These are phyloP conservation scores for Cephus pulcher DNA, from an alignment of 2,888 invertebrate species.

Conservation along the genomic window DNA sequence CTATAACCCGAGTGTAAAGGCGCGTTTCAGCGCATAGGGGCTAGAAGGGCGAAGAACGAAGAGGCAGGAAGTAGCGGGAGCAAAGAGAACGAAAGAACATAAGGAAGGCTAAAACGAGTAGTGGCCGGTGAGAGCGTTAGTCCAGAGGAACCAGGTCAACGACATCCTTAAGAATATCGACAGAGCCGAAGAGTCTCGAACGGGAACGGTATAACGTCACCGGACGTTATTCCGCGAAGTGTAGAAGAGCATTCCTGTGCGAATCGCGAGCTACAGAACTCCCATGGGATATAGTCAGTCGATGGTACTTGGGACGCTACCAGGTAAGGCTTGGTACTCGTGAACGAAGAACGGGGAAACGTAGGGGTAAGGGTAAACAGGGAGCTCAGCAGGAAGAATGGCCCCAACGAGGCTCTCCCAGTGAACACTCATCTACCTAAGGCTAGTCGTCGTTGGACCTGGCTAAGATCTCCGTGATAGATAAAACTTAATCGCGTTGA, in stretches of 20 bases:
- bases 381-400: not conserved
- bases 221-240: constrained; percentile 40
- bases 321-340: not conserved
- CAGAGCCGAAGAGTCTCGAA: constrained; percentile 14
- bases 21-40: not conserved
- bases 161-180: constrained; percentile 60
- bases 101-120: constrained; percentile 37
- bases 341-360: not conserved
- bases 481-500: not conserved
- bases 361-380: not conserved
- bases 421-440: not conserved
- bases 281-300: constrained; percentile 32
- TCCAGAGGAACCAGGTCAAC: constrained; percentile 54
- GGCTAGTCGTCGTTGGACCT: not conserved
- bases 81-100: not conserved
- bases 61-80: not conserved
- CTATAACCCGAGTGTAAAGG: not conserved
- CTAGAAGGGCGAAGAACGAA: not conserved
- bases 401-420: not conserved
- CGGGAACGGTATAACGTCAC: constrained; percentile 26
- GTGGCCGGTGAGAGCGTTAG: not conserved
- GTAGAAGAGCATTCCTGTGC: constrained; percentile 34
- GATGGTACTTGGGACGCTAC: not conserved
- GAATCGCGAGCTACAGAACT: constrained; percentile 34
- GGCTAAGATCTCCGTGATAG: not conserved